Base-by-base conservation (phyloP, 2,797 vertebrate species). In the Arctocebus calabarensis region DNA sequence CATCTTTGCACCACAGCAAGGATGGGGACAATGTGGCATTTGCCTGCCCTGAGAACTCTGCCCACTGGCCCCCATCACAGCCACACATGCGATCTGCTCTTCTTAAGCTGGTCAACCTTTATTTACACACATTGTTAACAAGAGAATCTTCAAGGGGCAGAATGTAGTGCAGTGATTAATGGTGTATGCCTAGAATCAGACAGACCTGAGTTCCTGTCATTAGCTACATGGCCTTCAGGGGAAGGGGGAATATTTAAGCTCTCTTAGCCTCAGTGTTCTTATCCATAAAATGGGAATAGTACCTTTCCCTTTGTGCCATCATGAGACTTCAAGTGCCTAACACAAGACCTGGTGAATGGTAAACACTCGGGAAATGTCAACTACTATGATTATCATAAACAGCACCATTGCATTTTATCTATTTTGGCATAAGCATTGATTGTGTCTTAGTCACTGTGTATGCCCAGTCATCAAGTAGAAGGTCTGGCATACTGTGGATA, bases 241-340 rank as follows among this genome's bases (percentile, higher is more conserved):
- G 48, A 16, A 14, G 48, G 48, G 48, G 48, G 14, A 16, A 52
- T 52, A 52, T 6, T 66, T 84, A 55, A 59, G 34, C 55, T 73
- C 61, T 37, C 68, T n/a, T 52, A 71, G 57, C 22, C 37, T 81
- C 52, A 34, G 11, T 61, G 34, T 19, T 73, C 29, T 74, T 78
- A 84, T 45, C 62, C 70, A 70, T 85, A 77, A 93, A 66, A 85
- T n/a, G 68, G 61, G 22, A 93, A 85, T 61, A 78, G 52, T 23
- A 75, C 14, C 52, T 75, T 90, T 90, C 29, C 22, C 66, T 84
- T 45, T 71, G 40, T 25, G 45, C 62, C 25, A 7, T 11, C 29
- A n/a, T 37, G 52, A 64, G 43, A 59, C 16, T 45, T 85, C 6
- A 79, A 87, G 73, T n/a, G 14, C 43, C 66, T 68, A 52, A 16